Base-by-base conservation (phyloP, 2,888 invertebrate species). In the Agonum fuliginosum region DNA sequence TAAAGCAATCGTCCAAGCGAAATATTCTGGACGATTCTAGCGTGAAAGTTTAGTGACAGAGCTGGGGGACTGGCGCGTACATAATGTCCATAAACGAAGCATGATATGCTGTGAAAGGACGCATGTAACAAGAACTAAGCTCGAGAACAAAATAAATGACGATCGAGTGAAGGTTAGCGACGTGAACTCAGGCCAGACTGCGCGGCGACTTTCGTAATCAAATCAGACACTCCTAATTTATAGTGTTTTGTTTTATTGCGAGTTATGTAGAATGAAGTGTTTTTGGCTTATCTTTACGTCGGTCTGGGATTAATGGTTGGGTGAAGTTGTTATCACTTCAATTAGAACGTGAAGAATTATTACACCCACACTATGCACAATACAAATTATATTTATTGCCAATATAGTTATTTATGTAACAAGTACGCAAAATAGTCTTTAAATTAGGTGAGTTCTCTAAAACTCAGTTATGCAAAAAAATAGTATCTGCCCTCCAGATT, bases 91-190 rank as follows among this genome's bases (percentile, higher is more conserved):
- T 74, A 74, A 74, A 74, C 43, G 62, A 74, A 62, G 62, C 75
- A 67, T 67, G 48, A 75, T 75, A 75, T 75, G 67, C 75, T 34
- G 75, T 75, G 75, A 75, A 75, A 75, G 75, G 75, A 75, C 65
- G 62, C 74, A 74, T 65, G 74, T 74, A 65, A 72, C 65, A 58
- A 62, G 73, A 41, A 17, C 14, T 22, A 30, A 30, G 30, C 6
- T 3, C 20, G 20, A 65, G 74, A 72, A 58, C 72, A 37, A 72
- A 19, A 48, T 17, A 20, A 48, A 48, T 48, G 20, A 20, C 48
- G 48, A 12, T 2, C 17, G 24, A 12, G 37, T 67, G 37, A 37
- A 41, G 67, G 67, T 67, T 41, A 19, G 41, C 34, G 27, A 37
- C 30, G 34, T 3, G 34, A 37, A 8, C 30, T 24, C 27, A 10